A percentile compares a stretch with the other conserved stretches of the same genome.
Conservation (phyloP, 2,797 vertebrate species). For the Psittacula echo region DNA sequence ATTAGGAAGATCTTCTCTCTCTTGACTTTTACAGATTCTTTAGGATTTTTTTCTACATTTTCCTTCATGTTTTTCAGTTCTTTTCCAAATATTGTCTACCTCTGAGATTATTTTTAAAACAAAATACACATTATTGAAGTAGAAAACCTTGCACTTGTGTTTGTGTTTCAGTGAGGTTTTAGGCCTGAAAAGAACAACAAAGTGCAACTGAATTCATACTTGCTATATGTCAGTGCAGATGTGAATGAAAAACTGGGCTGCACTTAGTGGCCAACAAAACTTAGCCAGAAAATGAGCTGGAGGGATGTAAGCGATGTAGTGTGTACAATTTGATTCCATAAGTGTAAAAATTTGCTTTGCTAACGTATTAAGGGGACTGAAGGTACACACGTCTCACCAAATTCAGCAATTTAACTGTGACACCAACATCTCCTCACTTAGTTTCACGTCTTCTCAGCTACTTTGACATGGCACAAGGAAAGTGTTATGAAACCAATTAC, state of each 20-base stretch:
- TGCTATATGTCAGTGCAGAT: not conserved
- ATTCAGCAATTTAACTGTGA: conserved; percentile 26
- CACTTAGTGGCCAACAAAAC: not conserved
- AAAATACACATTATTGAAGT: not conserved
- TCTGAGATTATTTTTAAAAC: not conserved
- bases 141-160: not conserved
- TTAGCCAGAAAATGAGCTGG: not conserved
- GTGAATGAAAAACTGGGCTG: not conserved
- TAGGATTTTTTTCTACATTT: not conserved
- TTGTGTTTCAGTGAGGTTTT: not conserved
- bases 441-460: not conserved
- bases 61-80: not conserved
- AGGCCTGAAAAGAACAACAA: not conserved
- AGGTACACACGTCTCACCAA: not conserved
- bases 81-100: not conserved
- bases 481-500: not conserved
- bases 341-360: conserved; percentile 47
- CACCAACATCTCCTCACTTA: conserved; percentile 21
- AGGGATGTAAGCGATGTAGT: not conserved
- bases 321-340: conserved; percentile 12
- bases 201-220: not conserved
- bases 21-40: not conserved
- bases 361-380: not conserved
- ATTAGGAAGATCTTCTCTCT: not conserved
- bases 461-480: accelerated